A percentile compares a stretch with the other conserved stretches of the same genome.
Evolutionary conservation across 1,140 invertebrate species (phyloP).

Genomic region (Apis mellifera): Amel_HAv3.1 CM009931.2:10160001-10160500

Average conservation of each 20-base stretch:
- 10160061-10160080: slow-evolving; percentile 35
- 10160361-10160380: too few relatives aligned
- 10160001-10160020: slow-evolving; percentile 5
- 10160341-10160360: too few relatives aligned
- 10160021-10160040: not conserved
- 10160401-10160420: too few relatives aligned
- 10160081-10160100: slow-evolving; percentile 27
- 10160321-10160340: not conserved
- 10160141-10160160: slow-evolving; percentile 51
- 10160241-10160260: slow-evolving; percentile 1
- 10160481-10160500: not conserved
- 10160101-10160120: slow-evolving; percentile 40
- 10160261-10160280: slow-evolving; percentile 21
- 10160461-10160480: too few relatives aligned
- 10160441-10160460: too few relatives aligned
- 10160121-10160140: not conserved
- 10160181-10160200: slow-evolving; percentile 35
- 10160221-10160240: slow-evolving; percentile 43
- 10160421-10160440: too few relatives aligned
- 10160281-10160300: not conserved
- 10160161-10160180: slow-evolving; percentile 41
- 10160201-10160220: slow-evolving; percentile 41
- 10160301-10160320: not conserved
- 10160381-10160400: too few relatives aligned
- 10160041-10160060: not conserved